Conservation (phyloP, 1,140 invertebrate genomes). For the Bicyclus anynana region DNA sequence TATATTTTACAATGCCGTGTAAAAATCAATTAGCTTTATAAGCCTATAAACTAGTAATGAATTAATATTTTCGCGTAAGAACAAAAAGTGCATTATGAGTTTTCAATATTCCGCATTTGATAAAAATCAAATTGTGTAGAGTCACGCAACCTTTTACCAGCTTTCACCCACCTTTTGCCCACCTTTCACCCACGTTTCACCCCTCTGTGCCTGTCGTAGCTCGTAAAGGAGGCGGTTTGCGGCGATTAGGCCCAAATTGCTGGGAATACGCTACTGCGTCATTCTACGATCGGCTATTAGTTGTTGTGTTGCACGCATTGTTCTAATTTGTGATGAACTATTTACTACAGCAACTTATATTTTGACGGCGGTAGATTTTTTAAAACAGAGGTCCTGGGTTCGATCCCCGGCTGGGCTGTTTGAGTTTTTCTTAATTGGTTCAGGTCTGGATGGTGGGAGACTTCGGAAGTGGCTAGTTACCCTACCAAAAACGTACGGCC, state of each 20-base stretch:
- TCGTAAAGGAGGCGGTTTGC: background rate
- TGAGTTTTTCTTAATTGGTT: too few species aligned
- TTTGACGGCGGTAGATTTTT: too few species aligned
- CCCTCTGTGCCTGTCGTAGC: background rate
- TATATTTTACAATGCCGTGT: too few species aligned
- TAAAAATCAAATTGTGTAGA: background rate
- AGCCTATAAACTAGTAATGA: background rate
- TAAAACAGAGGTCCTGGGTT: too few species aligned
- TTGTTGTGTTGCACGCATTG: constrained; percentile 2
- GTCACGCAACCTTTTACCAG: background rate
- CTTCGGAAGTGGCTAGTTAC: too few species aligned
- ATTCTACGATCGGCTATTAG: constrained; percentile 17
- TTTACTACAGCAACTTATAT: background rate
- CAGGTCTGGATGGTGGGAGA: too few species aligned
- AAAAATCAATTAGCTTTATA: too few species aligned
- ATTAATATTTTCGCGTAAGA: background rate
- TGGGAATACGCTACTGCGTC: constrained; percentile 38
- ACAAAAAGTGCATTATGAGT: constrained; percentile 1
- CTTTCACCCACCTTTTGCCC: constrained; percentile 2
- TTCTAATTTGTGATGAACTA: background rate
- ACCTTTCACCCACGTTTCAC: background rate
- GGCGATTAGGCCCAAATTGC: constrained; percentile 51
- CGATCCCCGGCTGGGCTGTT: too few species aligned
- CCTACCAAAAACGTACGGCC: too few species aligned
- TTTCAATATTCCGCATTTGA: constrained; percentile 2